Evolutionary conservation across 2,888 invertebrate genomes (phyloP), one percentile per base, ranked within the genome.

Genomic region (Drosophila anomelani): DNA sequence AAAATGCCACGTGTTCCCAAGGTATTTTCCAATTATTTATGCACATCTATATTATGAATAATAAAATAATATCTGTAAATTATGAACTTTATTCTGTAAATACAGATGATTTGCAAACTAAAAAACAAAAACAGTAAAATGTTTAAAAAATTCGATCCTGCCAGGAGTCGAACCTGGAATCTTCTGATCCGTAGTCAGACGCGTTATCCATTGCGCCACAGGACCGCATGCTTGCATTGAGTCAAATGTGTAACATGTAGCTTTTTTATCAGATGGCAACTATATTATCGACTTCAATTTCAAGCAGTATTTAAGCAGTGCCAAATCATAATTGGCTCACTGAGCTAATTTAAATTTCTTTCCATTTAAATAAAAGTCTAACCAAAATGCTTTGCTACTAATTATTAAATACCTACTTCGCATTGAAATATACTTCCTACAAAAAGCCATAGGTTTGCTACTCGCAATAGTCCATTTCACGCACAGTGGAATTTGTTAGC

Each of bases 181-280:
- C 91, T 91, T 91, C 92, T 91, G 92, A 91, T 91, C 92, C 92
- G 92, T 91, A 91, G 91, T 91, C 92, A 91, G 92, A 91, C 91
- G 91, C 91, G 91, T 91, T 91, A 91, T 91, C 92, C 91, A 91
- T 91, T 91, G 91, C 91, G 91, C 91, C 91, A 91, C 91, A 91
- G 90, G 91, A 91, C 91, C 91, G 53, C 3, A 13, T 20, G 20
- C 0, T 0, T 4, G 10, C 12, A 3, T 4, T 3, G 12, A 4
- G 4, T 34, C 60, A 13, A 44, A 61, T 17, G 47, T n/a, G 6
- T 47, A 17, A 5, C 3, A n/a, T n/a, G 10, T 10, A 29, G 10
- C 29, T 7, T 12, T 47, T 12, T 0, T 3, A 3, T 12, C 3
- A 3, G 29, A 10, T 29, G 6, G 1, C 7, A 3, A 47, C 47